These are phyloP conservation scores for Phlogophora meticulosa DNA, from an alignment of 2,888 invertebrate species.

Conservation along the genomic window DNA sequence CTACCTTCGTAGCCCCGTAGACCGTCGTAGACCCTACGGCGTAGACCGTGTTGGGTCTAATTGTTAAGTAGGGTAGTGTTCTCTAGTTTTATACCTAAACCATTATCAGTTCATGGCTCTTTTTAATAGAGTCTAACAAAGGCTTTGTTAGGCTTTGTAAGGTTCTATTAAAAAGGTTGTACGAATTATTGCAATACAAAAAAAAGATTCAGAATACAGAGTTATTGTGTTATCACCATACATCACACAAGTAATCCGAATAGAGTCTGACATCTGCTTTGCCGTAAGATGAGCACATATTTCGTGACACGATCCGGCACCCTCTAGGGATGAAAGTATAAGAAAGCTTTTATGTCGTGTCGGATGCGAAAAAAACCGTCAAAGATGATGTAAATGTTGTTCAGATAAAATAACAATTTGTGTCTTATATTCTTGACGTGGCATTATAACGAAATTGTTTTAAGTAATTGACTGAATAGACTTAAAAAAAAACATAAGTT, in stretches of 20 bases:
- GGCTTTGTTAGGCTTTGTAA: too few relatives aligned
- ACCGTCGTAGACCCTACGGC: not conserved
- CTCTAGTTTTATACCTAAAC: too few relatives aligned
- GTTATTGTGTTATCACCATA: slow-evolving; percentile 44
- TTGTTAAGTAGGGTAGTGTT: not conserved
- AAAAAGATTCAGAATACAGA: not conserved
- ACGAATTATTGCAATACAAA: slow-evolving; percentile 12
- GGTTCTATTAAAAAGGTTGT: too few relatives aligned
- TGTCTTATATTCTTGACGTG: slow-evolving; percentile 29
- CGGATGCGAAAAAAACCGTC: slow-evolving; percentile 41
- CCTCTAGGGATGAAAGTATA: slow-evolving; percentile 39
- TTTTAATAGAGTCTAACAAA: not conserved
- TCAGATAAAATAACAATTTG: slow-evolving; percentile 40
- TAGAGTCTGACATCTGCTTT: slow-evolving; percentile 32
- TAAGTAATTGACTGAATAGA: slow-evolving; percentile 3
- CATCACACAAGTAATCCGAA: slow-evolving; percentile 36
- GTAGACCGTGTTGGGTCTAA: not conserved
- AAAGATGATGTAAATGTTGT: slow-evolving; percentile 44
- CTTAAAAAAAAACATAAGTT: too few relatives aligned
- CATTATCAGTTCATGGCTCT: too few relatives aligned
- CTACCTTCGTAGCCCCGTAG: not conserved
- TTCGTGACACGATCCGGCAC: slow-evolving; percentile 20
- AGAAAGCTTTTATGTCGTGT: slow-evolving; percentile 38
- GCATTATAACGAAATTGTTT: slow-evolving; percentile 3
- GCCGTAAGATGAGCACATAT: slow-evolving; percentile 38